A percentile compares a stretch with the other conserved stretches of the same genome.
Evolutionary conservation across 2,113 vertebrate genomes (phyloP).

Genomic region (Xiphorhynchus elegans): DNA sequence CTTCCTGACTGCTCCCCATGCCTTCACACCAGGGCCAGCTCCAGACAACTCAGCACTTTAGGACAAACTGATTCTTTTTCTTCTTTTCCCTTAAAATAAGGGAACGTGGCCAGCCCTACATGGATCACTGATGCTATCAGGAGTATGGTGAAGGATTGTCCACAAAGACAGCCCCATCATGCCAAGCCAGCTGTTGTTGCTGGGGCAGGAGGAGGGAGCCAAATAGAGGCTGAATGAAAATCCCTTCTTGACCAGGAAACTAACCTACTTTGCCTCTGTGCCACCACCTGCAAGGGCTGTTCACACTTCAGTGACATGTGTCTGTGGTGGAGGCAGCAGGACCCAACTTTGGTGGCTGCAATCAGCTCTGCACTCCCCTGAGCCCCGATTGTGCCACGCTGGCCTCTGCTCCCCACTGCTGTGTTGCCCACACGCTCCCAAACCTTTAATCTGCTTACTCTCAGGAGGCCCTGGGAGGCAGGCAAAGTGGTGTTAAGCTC

Average conservation of each 20-base stretch:
- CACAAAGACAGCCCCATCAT: accelerated
- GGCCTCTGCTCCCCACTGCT: background rate
- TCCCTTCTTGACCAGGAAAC: background rate
- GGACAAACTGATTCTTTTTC: background rate
- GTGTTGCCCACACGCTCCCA: accelerated
- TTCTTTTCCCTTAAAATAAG: accelerated
- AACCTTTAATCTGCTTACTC: constrained; percentile 55
- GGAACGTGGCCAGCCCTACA: accelerated
- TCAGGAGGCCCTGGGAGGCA: background rate
- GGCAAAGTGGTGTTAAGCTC: constrained; percentile 46
- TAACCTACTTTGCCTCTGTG: background rate
- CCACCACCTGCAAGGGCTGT: background rate
- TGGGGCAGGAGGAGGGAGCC: background rate
- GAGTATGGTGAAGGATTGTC: background rate
- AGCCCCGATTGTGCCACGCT: accelerated
- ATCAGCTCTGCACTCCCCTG: accelerated
- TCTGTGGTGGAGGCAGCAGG: background rate
- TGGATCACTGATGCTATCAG: background rate
- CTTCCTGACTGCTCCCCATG: background rate
- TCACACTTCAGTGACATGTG: accelerated
- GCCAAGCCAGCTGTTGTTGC: background rate
- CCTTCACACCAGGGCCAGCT: background rate
- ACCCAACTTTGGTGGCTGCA: background rate
- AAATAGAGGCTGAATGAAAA: background rate
- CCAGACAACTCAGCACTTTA: background rate